Conservation (phyloP, 1,140 invertebrate genomes). For the Popillia japonica region DNA sequence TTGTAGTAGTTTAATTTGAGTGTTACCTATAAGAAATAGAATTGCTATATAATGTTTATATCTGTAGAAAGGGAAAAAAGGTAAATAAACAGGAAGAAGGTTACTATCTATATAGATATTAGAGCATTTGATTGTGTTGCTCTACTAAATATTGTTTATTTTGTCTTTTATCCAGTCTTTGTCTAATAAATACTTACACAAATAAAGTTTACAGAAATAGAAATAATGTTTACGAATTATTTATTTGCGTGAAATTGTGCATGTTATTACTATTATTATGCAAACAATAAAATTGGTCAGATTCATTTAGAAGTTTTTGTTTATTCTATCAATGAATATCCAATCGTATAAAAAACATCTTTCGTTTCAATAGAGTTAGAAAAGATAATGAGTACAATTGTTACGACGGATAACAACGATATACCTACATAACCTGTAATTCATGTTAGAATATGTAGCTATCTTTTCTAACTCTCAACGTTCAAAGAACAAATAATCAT, state of each 20-base stretch:
- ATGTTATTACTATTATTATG: neutral
- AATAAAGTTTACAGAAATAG: neutral
- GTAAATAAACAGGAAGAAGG: neutral
- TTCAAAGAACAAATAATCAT: neutral
- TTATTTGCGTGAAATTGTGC: neutral
- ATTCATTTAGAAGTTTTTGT: neutral
- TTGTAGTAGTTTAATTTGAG: no score
- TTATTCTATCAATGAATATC: conserved; percentile 1
- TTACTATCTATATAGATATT: neutral
- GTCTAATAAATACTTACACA: neutral
- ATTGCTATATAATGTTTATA: neutral
- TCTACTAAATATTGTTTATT: neutral
- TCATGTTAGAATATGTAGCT: neutral
- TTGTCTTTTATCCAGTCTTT: conserved; percentile 14
- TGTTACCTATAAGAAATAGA: neutral
- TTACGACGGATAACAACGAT: no score
- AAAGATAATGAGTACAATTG: neutral
- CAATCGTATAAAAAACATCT: neutral
- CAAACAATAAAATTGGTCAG: conserved; percentile 2
- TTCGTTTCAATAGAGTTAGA: neutral
- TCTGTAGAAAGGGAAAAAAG: neutral
- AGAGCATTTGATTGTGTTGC: neutral
- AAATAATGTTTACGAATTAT: neutral
- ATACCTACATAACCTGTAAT: neutral
- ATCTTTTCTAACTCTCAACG: neutral